These are phyloP conservation scores for Diachasmimorpha longicaudata DNA, from an alignment of 1,140 invertebrate genomes.

Conservation along the genomic window DNA sequence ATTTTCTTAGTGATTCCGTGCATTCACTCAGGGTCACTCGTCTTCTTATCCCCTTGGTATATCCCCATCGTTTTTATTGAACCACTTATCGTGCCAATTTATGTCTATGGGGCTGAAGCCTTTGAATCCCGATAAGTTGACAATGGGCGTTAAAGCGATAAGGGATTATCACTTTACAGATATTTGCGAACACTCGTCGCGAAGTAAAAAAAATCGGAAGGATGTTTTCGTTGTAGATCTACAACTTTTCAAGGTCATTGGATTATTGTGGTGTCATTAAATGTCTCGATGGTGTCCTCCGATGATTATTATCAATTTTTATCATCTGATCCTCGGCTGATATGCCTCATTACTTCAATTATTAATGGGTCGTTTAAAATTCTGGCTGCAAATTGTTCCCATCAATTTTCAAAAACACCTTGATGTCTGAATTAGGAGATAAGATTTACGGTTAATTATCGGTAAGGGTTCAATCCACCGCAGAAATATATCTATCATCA, in stretches of 20 bases:
- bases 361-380: no score
- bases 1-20: conserved; percentile 17
- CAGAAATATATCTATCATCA: neutral
- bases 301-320: no score
- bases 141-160: neutral
- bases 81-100: conserved; percentile 21
- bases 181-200: neutral
- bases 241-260: no score
- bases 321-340: no score
- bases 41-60: neutral
- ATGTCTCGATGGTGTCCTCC: no score
- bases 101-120: neutral
- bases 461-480: neutral
- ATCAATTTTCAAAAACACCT: neutral
- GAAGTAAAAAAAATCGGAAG: no score
- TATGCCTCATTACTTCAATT: no score
- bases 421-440: neutral
- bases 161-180: neutral
- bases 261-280: no score
- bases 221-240: no score
- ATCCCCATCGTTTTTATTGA: conserved; percentile 1
- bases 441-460: neutral
- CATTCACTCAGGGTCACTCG: neutral
- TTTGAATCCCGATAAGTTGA: neutral
- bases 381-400: neutral